Conservation (phyloP, 1,140 invertebrate species). For the Lepidurus apus region DNA sequence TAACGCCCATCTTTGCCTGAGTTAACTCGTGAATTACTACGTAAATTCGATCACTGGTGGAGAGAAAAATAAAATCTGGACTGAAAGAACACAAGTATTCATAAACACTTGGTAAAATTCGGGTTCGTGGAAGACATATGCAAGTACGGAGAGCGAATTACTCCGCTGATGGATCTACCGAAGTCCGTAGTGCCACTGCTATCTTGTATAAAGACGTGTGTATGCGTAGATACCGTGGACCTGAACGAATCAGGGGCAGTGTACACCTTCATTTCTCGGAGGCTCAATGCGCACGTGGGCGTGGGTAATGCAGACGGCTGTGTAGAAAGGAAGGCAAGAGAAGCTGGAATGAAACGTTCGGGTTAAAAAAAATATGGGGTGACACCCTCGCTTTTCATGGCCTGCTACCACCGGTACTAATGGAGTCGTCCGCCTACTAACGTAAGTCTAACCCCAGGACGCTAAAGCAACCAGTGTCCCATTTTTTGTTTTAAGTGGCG, state of each 20-base stretch:
- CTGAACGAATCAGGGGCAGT: background rate
- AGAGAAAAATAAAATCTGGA: too few species aligned
- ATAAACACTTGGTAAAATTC: background rate
- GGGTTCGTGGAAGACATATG: background rate
- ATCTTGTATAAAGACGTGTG: background rate
- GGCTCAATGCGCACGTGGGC: conserved; percentile 12
- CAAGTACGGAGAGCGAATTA: background rate
- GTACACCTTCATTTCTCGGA: background rate
- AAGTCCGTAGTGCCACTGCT: background rate
- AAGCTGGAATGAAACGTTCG: background rate
- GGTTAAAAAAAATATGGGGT: background rate
- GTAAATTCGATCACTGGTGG: too few species aligned
- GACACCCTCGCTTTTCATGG: background rate
- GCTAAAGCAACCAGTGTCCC: background rate
- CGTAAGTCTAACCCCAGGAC: background rate
- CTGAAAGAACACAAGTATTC: too few species aligned
- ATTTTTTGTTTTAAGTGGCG: too few species aligned
- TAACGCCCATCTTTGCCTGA: too few species aligned
- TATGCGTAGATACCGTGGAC: background rate
- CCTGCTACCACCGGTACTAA: background rate
- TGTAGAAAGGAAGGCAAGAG: background rate
- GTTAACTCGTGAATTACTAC: too few species aligned
- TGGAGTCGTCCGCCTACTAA: background rate
- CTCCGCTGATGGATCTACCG: background rate
- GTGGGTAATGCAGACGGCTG: background rate